phyloP scores from a whole-genome alignment of 2,888 invertebrate genomes.

The Leucoptera coffeella region DNA sequence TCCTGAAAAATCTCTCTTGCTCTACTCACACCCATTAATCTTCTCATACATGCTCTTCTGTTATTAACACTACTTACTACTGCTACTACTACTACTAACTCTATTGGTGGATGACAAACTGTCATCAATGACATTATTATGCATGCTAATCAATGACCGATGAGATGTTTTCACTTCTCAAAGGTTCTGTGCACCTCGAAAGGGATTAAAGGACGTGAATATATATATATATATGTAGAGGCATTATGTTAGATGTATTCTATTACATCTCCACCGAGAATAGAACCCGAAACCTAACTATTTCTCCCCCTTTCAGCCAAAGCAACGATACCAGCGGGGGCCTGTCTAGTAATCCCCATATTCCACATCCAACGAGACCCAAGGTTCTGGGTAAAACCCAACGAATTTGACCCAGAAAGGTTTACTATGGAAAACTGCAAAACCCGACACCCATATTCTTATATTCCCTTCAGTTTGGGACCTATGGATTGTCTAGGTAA shows the following conservation, averaged over 20 bases:
- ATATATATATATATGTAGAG: too few relatives aligned
- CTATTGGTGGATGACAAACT: too few relatives aligned
- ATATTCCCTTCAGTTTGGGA: conserved; percentile 31
- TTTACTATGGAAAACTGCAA: conserved; percentile 20
- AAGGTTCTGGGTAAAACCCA: conserved; percentile 21
- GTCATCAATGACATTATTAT: too few relatives aligned
- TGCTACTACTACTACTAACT: too few relatives aligned
- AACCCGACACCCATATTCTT: conserved; percentile 19
- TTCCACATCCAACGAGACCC: conserved; percentile 27
- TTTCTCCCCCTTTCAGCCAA: conserved; percentile 13
- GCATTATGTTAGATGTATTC: background rate
- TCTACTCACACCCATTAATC: too few relatives aligned
- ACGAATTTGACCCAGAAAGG: conserved; percentile 28
- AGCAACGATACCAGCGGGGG: conserved; percentile 22
- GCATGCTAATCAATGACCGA: too few relatives aligned
- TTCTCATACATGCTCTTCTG: too few relatives aligned
- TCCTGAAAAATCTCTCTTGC: too few relatives aligned
- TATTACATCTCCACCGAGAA: too few relatives aligned
- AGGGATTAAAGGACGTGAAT: background rate
- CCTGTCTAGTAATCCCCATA: conserved; percentile 20
- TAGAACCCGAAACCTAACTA: background rate
- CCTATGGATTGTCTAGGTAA: conserved; percentile 39
- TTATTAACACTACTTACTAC: too few relatives aligned
- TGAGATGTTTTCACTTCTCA: too few relatives aligned
- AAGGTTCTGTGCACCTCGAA: background rate